Percentiles rank a stretch among this genome's conserved stretches.
phyloP scores from a whole-genome alignment of 2,113 vertebrate species.

The Mustelus asterias region DNA sequence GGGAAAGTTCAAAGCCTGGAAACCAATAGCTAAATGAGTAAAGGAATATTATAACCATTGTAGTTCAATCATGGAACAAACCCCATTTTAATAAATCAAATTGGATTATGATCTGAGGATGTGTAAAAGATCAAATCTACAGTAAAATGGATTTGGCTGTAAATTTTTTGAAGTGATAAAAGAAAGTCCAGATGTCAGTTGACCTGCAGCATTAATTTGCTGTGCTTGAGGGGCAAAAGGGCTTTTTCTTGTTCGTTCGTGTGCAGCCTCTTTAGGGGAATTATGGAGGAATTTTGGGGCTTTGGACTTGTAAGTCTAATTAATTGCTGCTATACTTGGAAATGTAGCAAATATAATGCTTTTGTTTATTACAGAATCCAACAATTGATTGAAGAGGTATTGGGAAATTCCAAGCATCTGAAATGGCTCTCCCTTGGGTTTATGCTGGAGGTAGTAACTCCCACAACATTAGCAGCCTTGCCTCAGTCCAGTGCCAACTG shows the following conservation, averaged over 20 bases:
- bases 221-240: not conserved
- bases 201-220: not conserved
- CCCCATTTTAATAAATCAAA: not conserved
- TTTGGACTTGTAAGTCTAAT: not conserved
- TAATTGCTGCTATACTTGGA: not conserved
- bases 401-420: conserved; percentile 89
- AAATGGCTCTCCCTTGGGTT: conserved; percentile 92
- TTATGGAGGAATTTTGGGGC: not conserved
- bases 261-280: no score
- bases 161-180: not conserved
- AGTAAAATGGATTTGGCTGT: not conserved
- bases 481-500: conserved; percentile 82
- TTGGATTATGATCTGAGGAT: not conserved
- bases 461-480: conserved; percentile 79
- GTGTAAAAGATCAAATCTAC: not conserved
- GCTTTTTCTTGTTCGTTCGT: not conserved
- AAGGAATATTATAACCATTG: not conserved
- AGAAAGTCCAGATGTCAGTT: not conserved
- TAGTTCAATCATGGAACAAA: not conserved
- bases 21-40: not conserved
- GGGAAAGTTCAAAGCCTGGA: not conserved
- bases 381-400: conserved; percentile 85
- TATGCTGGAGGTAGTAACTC: conserved; percentile 89
- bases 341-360: conserved; percentile 35
- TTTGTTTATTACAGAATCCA: conserved; percentile 72